Percentiles rank a stretch among this genome's conserved stretches.
Conservation (phyloP, 2,113 vertebrate genomes). For the Mormyrus iriodes region DNA sequence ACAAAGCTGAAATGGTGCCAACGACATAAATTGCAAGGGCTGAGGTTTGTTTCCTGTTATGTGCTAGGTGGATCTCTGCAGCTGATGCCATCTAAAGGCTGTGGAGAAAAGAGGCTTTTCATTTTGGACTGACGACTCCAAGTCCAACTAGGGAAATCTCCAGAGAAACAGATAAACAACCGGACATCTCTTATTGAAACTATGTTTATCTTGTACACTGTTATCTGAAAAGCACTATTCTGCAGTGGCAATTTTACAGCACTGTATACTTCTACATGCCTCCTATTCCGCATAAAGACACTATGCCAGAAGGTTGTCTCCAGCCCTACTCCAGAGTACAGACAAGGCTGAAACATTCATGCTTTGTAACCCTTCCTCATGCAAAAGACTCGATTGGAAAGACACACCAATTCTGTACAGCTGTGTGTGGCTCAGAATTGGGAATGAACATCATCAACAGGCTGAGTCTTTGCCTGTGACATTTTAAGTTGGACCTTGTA, state of each 20-base stretch:
- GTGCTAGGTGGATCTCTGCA: neutral
- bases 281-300: neutral
- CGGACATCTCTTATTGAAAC: neutral
- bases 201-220: too few species aligned
- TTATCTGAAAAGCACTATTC: neutral
- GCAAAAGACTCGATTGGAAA: neutral
- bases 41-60: neutral
- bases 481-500: neutral
- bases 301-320: neutral
- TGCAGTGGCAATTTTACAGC: neutral
- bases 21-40: neutral
- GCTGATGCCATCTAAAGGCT: neutral
- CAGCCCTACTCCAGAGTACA: neutral
- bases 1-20: neutral
- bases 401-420: neutral
- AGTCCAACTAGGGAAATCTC: neutral
- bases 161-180: neutral
- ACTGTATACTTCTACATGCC: neutral
- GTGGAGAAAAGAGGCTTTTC: neutral
- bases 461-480: neutral
- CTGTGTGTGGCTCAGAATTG: neutral
- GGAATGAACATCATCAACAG: neutral
- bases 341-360: neutral
- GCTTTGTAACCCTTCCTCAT: neutral
- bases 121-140: neutral